Evolutionary conservation across 2,113 vertebrate species (phyloP).

Genomic region (Falcunculus frontatus): DNA sequence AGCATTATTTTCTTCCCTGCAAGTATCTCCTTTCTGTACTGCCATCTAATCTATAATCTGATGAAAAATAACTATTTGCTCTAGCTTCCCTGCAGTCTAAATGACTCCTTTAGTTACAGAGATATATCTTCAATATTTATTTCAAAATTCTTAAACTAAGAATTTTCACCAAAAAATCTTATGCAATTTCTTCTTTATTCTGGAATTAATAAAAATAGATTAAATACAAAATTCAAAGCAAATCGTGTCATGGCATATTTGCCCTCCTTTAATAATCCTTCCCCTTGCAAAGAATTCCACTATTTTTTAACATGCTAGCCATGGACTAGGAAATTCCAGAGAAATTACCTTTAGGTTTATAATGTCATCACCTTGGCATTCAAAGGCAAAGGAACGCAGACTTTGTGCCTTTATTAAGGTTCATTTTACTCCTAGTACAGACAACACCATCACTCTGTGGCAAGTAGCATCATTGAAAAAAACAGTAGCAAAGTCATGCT

Average conservation of each 20-base stretch:
- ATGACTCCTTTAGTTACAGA: not conserved
- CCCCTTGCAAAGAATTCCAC: not conserved
- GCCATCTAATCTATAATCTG: not conserved
- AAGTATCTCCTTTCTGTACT: not conserved
- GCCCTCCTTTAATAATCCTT: not conserved
- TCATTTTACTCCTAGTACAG: not conserved
- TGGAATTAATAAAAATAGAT: not conserved
- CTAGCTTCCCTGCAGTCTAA: not conserved
- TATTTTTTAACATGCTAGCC: not conserved
- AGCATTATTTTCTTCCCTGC: not conserved
- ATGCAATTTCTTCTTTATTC: not conserved
- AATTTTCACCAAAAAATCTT: not conserved
- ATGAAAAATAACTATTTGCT: not conserved
- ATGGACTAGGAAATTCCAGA: not conserved
- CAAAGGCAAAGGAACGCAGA: not conserved
- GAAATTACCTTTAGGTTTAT: not conserved
- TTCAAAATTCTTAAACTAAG: not conserved
- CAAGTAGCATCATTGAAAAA: not conserved
- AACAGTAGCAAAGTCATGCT: not conserved
- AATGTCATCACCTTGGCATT: not conserved
- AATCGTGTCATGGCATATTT: not conserved
- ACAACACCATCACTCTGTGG: not conserved
- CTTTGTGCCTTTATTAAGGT: not conserved
- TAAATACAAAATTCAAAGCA: not conserved
- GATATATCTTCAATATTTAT: not conserved